Base-by-base conservation (phyloP, 2,797 vertebrate genomes). In the Lutjanus campechanus region DNA sequence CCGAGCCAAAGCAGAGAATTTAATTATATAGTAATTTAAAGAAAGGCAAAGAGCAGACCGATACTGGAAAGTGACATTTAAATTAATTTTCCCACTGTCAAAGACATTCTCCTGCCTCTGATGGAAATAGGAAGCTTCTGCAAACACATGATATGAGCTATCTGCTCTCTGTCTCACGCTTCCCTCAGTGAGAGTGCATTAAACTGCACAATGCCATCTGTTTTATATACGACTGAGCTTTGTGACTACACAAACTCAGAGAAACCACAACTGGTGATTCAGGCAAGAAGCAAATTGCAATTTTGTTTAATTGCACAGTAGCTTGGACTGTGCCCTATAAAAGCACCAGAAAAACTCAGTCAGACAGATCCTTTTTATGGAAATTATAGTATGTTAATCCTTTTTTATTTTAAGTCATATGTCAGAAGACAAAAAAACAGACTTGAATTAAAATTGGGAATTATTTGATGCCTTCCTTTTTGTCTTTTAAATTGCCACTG, bases 41-140 rank as follows among this genome's bases (percentile, higher is more conserved):
- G 76, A 83, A 85, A 84, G 81, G 60, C 51, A 73, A 78, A 78
- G 51, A 73, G 44, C 69, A 68, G 71, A 68, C 69, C 36, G 29
- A 70, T 88, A 53, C 79, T 75, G 75, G 58, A 77, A 87, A 87
- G 81, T 87, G 85, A 90, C 79, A 71, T 88, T 93, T 82, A 64
- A 79, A 93, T 93, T 51, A 76, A 92, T 91, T 84, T 81, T 66
- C 81, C 70, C 56, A 43, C 79, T 75, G 81, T 82, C 68, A 76
- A 68, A 88, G 74, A 79, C 69, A 40, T 82, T 73, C 77, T 84
- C 58, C 64, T 76, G 47, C 83, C 29, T n/a, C 73, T 75, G 59
- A 80, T 68, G 76, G 81, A 84, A 90, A 82, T 77, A 89, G 87
- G 88, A 94, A 93, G 81, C 86, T 73, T 77, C 82, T 90, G 81